These are phyloP conservation scores for Sebastes diaconus DNA, from an alignment of 2,797 vertebrate species.

Conservation along the genomic window DNA sequence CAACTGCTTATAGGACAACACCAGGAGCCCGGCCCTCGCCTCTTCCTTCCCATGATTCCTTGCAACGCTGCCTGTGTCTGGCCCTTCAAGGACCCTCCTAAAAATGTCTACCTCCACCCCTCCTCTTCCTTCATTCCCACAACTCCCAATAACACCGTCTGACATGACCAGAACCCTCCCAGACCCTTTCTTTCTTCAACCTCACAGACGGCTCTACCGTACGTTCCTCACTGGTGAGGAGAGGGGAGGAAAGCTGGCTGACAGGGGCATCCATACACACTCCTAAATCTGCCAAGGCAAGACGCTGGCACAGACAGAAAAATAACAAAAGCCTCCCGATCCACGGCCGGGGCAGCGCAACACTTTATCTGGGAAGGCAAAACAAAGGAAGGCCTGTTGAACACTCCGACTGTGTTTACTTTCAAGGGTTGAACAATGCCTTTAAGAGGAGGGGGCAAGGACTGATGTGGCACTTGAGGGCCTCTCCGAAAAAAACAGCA, in stretches of 20 bases:
- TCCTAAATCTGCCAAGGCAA: slow-evolving; percentile 70
- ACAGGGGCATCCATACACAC: slow-evolving; percentile 61
- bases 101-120: slow-evolving; percentile 24
- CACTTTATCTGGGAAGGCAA: slow-evolving; percentile 69
- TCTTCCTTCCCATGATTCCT: slow-evolving; percentile 42
- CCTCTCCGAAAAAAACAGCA: slow-evolving; percentile 37
- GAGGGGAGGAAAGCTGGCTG: slow-evolving; percentile 60
- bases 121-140: slow-evolving; percentile 61
- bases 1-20: slow-evolving; percentile 30
- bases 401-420: slow-evolving; percentile 67
- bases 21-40: background rate
- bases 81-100: slow-evolving; percentile 21
- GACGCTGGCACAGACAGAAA: slow-evolving; percentile 67
- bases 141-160: slow-evolving; percentile 53
- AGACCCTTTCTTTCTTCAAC: slow-evolving; percentile 21
- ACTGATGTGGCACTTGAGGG: slow-evolving; percentile 68
- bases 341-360: slow-evolving; percentile 29
- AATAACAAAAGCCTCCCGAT: slow-evolving; percentile 63
- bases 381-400: slow-evolving; percentile 72
- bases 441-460: slow-evolving; percentile 60
- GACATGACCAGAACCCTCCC: slow-evolving; percentile 51
- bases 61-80: slow-evolving; percentile 7
- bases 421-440: slow-evolving; percentile 72
- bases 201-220: slow-evolving; percentile 10
- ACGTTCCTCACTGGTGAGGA: slow-evolving; percentile 12